These are phyloP conservation scores for Eremophila alpestris DNA, from an alignment of 2,797 vertebrate species.

Conservation along the genomic window DNA sequence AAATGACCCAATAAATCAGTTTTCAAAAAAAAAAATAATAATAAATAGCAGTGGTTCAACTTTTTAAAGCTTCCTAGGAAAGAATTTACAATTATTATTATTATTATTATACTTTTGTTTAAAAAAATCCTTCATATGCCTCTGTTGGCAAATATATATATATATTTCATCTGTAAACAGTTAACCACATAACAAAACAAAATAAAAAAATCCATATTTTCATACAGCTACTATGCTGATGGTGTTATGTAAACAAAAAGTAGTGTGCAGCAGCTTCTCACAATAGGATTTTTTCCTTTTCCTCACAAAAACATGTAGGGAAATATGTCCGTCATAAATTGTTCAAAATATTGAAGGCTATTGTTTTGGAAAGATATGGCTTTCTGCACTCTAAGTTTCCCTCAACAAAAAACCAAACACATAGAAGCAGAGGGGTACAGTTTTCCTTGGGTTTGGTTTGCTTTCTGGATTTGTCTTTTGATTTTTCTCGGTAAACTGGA, in stretches of 20 bases:
- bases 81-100: slow-evolving; percentile 59
- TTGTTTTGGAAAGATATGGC: neutral
- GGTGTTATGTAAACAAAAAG: slow-evolving; percentile 66
- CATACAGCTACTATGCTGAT: slow-evolving; percentile 44
- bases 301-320: neutral
- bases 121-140: slow-evolving; percentile 65
- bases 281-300: neutral
- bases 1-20: slow-evolving; percentile 32
- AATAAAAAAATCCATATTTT: neutral
- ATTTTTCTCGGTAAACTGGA: neutral
- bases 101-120: slow-evolving; percentile 41
- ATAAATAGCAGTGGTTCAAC: slow-evolving; percentile 66
- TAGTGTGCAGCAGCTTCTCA: slow-evolving; percentile 43
- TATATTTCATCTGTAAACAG: slow-evolving; percentile 70
- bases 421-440: neutral
- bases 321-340: neutral
- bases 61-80: slow-evolving; percentile 42
- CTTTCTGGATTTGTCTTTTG: neutral
- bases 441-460: neutral
- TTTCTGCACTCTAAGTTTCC: neutral
- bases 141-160: slow-evolving; percentile 44
- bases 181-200: slow-evolving; percentile 49
- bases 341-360: neutral
- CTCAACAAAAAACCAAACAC: neutral
- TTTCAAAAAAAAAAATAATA: slow-evolving; percentile 21